Evolutionary conservation across 2,888 invertebrate genomes (phyloP), one percentile per base, ranked within the genome.

Genomic region (Athrips mouffetella): DNA sequence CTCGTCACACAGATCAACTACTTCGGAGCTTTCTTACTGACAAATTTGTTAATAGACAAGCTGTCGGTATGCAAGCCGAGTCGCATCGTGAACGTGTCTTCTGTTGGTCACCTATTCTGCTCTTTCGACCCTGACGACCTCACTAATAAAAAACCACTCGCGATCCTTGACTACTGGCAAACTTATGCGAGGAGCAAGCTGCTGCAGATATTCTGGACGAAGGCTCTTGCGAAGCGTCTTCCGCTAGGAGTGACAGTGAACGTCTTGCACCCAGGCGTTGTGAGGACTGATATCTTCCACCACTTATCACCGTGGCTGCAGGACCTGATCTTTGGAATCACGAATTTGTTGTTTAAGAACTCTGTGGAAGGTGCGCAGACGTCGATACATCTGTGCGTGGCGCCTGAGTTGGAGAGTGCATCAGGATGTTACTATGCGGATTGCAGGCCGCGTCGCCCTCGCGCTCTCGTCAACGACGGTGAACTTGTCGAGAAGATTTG

Each of bases 251-350:
- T 96, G 0, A 94, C 93, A 0, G 94, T 91, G 0, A 96, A 96
- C 68, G 92, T 92, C 55, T 75, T 96, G 42, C 96, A 96, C 79
- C 97, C 96, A 0, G 97, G 97, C 8, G 81, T 94, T 71, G 93
- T 96, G 29, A 92, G 92, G 68, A 94, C 94, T 0, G 93, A 93
- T 18, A 94, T 95, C 45, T 94, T 93, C 90, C 88, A 92, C 27
- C 92, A 89, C 59, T 76, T 90, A 8, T 90, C 91, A 0, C 41
- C 53, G 0, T 4, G 47, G 1, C 0, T 29, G 0, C 72, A 91
- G 1, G 91, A 89, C 13, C 77, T 90, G 0, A 54, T 92, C 53
- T 70, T 84, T 52, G 62, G 90, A 3, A 72, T 93, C 2, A 79
- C 91, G 0, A 91, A 90, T 60, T 73, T 89, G 0, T 81, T 92